Evolutionary conservation across 2,888 invertebrate genomes (phyloP).

Genomic region (Eupithecia pulchellata): DNA sequence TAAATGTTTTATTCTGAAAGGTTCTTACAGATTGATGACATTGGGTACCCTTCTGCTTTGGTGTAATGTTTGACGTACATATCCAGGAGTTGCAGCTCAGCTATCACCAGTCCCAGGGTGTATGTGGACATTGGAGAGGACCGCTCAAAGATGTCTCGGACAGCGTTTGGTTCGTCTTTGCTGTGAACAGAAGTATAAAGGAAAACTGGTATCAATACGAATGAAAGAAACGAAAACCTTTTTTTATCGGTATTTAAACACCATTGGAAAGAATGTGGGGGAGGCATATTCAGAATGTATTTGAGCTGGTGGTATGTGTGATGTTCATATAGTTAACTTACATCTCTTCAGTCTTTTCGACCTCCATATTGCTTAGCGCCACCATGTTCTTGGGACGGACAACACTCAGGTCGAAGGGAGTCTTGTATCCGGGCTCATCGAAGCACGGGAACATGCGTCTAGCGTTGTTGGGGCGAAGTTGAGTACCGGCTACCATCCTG

Average conservation of each 20-base stretch:
- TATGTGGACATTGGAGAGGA: conserved; percentile 92
- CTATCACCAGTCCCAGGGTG: conserved; percentile 89
- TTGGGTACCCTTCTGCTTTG: conserved; percentile 1
- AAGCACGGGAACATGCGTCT: conserved; percentile 92
- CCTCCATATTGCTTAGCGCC: conserved; percentile 88
- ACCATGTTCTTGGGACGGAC: conserved; percentile 86
- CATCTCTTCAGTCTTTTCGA: conserved; percentile 86
- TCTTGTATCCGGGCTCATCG: conserved; percentile 91
- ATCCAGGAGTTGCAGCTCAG: conserved; percentile 84
- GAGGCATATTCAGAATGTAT: neutral
- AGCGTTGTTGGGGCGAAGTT: conserved; percentile 90
- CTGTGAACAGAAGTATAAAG: conserved; percentile 56
- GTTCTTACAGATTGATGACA: conserved; percentile 23
- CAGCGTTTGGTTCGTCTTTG: conserved; percentile 84
- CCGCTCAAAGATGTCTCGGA: conserved; percentile 88
- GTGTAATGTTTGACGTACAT: conserved; percentile 22
- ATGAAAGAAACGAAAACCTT: neutral
- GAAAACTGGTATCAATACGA: neutral
- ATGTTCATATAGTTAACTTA: conserved; percentile 68
- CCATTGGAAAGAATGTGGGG: neutral
- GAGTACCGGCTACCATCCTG: conserved; percentile 88
- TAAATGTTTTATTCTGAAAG: neutral
- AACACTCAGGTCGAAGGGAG: conserved; percentile 87
- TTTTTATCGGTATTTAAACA: neutral
- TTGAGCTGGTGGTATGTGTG: neutral